Percentiles rank a stretch among this genome's conserved stretches.
Conservation (phyloP, 2,113 vertebrate species). For the Bettongia penicillata region DNA sequence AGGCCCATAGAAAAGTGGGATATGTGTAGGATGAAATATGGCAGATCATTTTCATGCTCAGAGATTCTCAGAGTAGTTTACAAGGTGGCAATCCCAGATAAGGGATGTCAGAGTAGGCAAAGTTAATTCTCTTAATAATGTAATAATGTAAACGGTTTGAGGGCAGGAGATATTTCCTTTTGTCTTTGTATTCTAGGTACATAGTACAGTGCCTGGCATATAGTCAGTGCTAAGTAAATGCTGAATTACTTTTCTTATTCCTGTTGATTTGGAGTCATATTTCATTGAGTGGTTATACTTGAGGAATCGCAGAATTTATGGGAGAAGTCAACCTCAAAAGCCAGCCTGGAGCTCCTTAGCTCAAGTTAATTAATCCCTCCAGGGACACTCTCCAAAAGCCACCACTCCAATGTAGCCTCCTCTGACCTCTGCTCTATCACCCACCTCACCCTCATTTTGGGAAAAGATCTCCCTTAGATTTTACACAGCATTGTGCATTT, state of each 20-base stretch:
- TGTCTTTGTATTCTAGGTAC: neutral
- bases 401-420: neutral
- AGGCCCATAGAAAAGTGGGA: neutral
- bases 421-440: neutral
- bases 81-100: neutral
- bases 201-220: neutral
- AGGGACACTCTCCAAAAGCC: neutral
- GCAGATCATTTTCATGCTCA: neutral
- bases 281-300: neutral
- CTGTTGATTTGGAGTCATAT: neutral
- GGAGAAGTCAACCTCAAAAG: neutral
- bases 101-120: neutral
- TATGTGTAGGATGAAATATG: neutral
- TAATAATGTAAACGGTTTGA: neutral
- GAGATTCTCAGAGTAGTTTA: neutral
- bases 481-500: neutral
- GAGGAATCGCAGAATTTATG: neutral
- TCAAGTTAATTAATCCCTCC: neutral
- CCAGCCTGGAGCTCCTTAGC: neutral
- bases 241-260: neutral
- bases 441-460: neutral
- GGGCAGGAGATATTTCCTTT: neutral
- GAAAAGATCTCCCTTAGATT: neutral
- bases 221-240: neutral
- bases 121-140: neutral